A percentile compares a stretch with the other conserved stretches of the same genome.
Evolutionary conservation across 2,113 vertebrate genomes (phyloP).

Genomic region (Prionailurus bengalensis): DNA sequence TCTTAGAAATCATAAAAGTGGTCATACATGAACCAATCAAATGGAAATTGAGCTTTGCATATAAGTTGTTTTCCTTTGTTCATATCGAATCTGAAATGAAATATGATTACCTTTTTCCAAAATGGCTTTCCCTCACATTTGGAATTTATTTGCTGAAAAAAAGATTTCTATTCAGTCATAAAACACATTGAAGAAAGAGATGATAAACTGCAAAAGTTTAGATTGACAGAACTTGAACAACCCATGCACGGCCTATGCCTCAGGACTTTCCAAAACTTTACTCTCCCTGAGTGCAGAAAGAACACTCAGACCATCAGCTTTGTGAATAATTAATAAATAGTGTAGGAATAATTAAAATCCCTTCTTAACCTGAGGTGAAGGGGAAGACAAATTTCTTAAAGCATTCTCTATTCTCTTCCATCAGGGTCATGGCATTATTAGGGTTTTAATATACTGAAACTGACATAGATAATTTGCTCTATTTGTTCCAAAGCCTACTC

Average conservation of each 20-base stretch:
- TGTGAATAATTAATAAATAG: constrained; percentile 50
- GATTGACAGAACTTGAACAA: background rate
- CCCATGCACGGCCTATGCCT: background rate
- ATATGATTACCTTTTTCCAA: constrained; percentile 13
- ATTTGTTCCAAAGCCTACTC: background rate
- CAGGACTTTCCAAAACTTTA: background rate
- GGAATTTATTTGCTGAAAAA: background rate
- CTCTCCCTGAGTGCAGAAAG: background rate
- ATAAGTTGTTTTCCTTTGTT: background rate
- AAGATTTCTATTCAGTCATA: background rate
- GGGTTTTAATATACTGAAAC: background rate
- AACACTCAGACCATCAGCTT: background rate
- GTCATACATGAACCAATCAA: background rate
- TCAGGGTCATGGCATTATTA: background rate
- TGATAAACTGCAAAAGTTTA: background rate
- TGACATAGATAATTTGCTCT: background rate
- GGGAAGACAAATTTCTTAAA: background rate
- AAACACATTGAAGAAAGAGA: background rate
- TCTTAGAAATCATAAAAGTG: background rate
- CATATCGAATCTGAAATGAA: constrained; percentile 31
- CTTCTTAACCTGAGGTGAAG: constrained; percentile 9
- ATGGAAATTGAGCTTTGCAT: background rate
- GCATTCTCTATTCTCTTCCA: background rate
- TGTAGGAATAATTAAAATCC: constrained; percentile 66
- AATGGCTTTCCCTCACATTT: constrained; percentile 35